Conservation (phyloP, 2,888 invertebrate genomes). For the Drosophila buzzatii region DNA sequence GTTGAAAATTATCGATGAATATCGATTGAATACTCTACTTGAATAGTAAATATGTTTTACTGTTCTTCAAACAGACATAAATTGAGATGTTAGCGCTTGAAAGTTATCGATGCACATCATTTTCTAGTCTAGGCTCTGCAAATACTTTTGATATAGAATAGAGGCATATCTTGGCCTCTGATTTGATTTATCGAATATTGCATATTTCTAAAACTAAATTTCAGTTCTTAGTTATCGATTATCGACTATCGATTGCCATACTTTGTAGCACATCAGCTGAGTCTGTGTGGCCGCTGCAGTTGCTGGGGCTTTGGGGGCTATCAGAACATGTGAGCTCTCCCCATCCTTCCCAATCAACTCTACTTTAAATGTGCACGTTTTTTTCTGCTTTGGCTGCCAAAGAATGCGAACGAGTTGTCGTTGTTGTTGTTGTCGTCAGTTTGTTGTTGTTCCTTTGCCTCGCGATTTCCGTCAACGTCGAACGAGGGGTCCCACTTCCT, state of each 20-base stretch:
- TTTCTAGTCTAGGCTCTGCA: no score
- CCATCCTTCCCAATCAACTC: conserved; percentile 67
- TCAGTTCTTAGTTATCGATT: background rate
- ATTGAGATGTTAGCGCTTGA: no score
- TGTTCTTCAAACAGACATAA: no score
- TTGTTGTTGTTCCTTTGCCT: conserved; percentile 46
- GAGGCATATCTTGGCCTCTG: no score
- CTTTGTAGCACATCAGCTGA: conserved; percentile 20
- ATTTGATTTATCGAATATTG: no score
- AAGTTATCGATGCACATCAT: no score
- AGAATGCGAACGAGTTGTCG: conserved; percentile 63
- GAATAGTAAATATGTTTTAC: no score
- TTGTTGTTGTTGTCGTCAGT: conserved; percentile 34
- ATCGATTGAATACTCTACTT: background rate
- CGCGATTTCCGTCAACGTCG: conserved; percentile 71
- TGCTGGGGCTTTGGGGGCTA: conserved; percentile 12
- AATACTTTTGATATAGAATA: no score
- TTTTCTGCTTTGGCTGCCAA: conserved; percentile 39
- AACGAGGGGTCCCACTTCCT: conserved; percentile 70
- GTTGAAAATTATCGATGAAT: background rate
- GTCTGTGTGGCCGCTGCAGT: conserved; percentile 7
- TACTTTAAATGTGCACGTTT: conserved; percentile 69
- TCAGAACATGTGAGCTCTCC: conserved; percentile 50
- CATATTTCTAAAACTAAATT: background rate
- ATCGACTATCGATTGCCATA: background rate